Evolutionary conservation across 2,113 vertebrate genomes (phyloP).

Genomic region (Trachemys scripta): DNA sequence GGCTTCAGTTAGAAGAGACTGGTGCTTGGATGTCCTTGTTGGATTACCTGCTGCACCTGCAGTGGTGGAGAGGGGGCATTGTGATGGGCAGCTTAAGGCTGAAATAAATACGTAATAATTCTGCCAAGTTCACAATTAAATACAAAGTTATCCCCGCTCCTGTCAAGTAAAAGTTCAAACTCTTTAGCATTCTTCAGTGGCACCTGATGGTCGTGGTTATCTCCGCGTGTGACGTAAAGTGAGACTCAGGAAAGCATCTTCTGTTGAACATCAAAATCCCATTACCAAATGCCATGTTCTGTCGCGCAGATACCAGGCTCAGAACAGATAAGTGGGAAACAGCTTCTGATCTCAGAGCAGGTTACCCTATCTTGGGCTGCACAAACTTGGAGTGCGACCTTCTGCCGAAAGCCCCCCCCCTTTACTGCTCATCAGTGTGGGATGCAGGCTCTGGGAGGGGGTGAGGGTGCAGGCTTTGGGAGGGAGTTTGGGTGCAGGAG

Average conservation of each 20-base stretch:
- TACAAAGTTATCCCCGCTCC: conserved; percentile 27
- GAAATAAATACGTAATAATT: not conserved
- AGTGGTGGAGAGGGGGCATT: fast-evolving
- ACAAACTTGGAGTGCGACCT: not conserved
- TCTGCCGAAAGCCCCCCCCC: not conserved
- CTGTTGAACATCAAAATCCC: conserved; percentile 49
- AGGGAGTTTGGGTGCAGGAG: no score
- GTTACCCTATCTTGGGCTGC: not conserved
- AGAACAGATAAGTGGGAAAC: not conserved
- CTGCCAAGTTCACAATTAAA: conserved; percentile 42
- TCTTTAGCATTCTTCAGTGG: conserved; percentile 48
- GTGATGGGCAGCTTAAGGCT: not conserved
- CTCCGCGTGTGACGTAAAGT: conserved; percentile 36
- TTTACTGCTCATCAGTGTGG: not conserved
- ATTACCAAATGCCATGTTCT: not conserved
- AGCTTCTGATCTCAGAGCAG: conserved; percentile 8
- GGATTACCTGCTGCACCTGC: not conserved
- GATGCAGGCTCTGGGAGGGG: no score
- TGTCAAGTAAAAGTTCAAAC: not conserved
- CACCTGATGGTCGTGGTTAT: conserved; percentile 14
- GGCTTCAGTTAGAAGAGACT: not conserved
- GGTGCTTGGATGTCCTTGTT: not conserved
- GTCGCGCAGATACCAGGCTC: not conserved
- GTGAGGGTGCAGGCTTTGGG: no score
- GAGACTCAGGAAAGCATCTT: not conserved